Base-by-base conservation (phyloP, 2,888 invertebrate genomes). In the Chymomyza procnemis region DNA sequence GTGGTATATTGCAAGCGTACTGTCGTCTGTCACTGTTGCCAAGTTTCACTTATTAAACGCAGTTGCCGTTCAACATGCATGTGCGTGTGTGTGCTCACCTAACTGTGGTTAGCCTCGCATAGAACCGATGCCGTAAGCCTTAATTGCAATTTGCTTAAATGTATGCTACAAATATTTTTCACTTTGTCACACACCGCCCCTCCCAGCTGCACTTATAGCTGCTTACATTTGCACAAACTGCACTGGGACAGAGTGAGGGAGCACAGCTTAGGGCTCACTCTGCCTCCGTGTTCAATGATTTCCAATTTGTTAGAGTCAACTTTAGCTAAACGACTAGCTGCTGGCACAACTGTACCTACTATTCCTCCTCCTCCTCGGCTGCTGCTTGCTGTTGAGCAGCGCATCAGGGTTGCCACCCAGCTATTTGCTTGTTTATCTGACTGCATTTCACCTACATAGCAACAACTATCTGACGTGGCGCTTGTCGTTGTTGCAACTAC, bases 71-170 rank as follows among this genome's bases (percentile, higher is more conserved):
- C 9, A 14, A 50, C 50, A 50, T 50, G 50, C 54, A 26, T 22
- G 14, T 21, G 54, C 54, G 21, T 54, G 34, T 12, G 21, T 54
- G 34, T 12, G 34, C 34, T 41, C 34, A 41, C 12, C 34, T 26
- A 41, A 12, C 50, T 50, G 50, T 50, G 50, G 50, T 19, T 50
- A 50, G 16, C 18, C 18, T 41, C 34, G 12, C 12, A 41, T 41
- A 41, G 34, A 14, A 50, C 50, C 6, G 0, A 47, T 1, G 50
- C 12, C 9, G 34, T 12, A 41, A 41, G 34, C 75, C 82, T 74
- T 81, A 85, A 81, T 81, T 81, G 80, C 80, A 85, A 85, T 81
- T 85, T 83, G 83, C 85, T 85, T 76, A 85, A 78, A 85, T 85
- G 85, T 78, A 73, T 80, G 85, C 80, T 78, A 80, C 74, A 71